Base-by-base conservation (phyloP, 2,797 vertebrate genomes). In the Gymnoscopelus braueri region DNA sequence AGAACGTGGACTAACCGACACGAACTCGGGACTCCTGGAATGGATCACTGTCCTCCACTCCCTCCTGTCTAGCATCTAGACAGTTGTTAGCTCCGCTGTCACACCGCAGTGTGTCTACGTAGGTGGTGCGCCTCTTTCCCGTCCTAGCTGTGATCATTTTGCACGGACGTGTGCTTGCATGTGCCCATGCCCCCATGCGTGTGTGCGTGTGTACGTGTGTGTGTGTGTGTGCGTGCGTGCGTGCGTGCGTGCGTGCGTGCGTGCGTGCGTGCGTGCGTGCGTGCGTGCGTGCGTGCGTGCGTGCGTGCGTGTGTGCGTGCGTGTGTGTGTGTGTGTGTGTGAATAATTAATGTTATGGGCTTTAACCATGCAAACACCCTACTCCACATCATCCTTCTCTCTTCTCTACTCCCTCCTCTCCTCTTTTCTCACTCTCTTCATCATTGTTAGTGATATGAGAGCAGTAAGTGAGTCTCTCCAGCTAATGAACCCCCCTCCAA, bases 281-380 rank as follows among this genome's bases (percentile, higher is more conserved):
- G 47, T 23, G 53, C 48, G 61, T 71, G 57, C 76, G 75, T 66
- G 59, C 53, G 53, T 53, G 51, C 44, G 63, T 65, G 50, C 35
- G 52, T 67, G 54, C 60, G 62, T 50, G 54, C 63, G 64, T 60
- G 53, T 65, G 58, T 32, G 66, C 5, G 64, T 62, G 63, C 69
- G 71, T 63, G 75, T 56, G 67, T 60, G 67, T 64, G 65, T 23
- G 10, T 23, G 39, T 10, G 39, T 78, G 60, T 74, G 69, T 32
- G 39, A 57, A 54, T 74, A 69, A 79, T 89, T 68, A 79, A 77
- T 68, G 71, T 39, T 69, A 51, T 68, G 61, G 69, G 39, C 69
- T 67, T 67, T 53, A 35, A 55, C 32, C 62, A 44, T 39, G 39
- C 9, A 44, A 44, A 9, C 51, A 71, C 66, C 57, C 52, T 63